Conservation (phyloP, 2,113 vertebrate species). For the Colius striatus region DNA sequence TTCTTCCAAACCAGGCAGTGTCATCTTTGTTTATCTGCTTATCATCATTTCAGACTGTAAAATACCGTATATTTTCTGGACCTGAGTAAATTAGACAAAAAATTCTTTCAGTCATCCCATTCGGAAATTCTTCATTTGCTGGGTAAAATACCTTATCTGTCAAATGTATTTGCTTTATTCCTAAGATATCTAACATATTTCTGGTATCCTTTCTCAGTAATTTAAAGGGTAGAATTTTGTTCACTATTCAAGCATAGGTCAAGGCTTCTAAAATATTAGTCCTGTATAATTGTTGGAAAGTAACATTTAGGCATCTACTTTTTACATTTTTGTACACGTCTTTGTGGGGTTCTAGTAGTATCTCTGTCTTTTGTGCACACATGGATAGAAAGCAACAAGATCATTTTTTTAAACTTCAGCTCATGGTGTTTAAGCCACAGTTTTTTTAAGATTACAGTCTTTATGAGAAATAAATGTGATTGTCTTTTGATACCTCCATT, state of each 20-base stretch:
- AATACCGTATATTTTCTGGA: not conserved
- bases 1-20: not conserved
- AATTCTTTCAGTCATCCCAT: not conserved
- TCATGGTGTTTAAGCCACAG: not conserved
- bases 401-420: not conserved
- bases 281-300: not conserved
- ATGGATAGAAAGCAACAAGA: not conserved
- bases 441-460: not conserved
- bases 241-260: not conserved
- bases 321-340: not conserved
- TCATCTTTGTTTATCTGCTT: not conserved
- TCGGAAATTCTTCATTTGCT: not conserved
- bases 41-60: not conserved
- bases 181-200: not conserved
- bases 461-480: not conserved
- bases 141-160: not conserved
- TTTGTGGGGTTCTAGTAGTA: not conserved
- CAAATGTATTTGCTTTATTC: not conserved
- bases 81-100: not conserved
- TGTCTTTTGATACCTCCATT: not conserved
- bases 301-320: not conserved
- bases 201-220: not conserved
- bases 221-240: not conserved
- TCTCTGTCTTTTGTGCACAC: not conserved
- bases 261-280: not conserved